phyloP scores from a whole-genome alignment of 1,140 invertebrate species.

The Trichoplusia ni region DNA sequence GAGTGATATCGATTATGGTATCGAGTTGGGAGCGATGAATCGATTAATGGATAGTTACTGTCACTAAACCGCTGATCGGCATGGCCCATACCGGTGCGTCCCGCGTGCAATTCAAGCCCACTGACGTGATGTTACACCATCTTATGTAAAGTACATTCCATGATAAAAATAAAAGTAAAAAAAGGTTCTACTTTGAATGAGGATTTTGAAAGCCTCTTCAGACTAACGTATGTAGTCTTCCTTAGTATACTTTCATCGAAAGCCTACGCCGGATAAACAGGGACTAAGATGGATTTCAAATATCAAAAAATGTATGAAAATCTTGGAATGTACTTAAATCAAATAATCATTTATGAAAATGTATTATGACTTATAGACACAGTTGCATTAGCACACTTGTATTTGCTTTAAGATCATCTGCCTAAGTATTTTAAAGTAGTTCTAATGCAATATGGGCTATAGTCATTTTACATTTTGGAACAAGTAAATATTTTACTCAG shows the following conservation, averaged over 20 bases:
- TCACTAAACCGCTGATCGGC: conserved; percentile 46
- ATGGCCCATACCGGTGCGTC: conserved; percentile 43
- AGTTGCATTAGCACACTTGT: background rate
- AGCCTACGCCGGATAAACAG: too few species aligned
- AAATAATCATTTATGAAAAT: background rate
- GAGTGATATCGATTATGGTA: background rate
- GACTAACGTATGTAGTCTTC: too few species aligned
- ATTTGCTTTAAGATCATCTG: background rate
- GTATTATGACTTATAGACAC: background rate
- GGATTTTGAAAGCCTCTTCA: too few species aligned
- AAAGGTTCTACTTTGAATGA: too few species aligned
- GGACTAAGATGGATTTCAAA: too few species aligned
- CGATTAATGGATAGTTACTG: conserved; percentile 35
- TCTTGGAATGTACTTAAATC: background rate
- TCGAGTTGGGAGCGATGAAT: conserved; percentile 4
- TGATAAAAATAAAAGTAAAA: too few species aligned
- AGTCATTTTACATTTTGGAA: too few species aligned
- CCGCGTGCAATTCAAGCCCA: conserved; percentile 48
- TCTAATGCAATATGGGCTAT: background rate
- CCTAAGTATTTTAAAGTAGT: background rate
- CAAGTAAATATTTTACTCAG: too few species aligned
- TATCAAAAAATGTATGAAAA: background rate
- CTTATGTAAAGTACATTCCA: conserved; percentile 15
- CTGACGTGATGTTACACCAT: conserved; percentile 35
- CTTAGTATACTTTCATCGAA: too few species aligned